These are phyloP conservation scores for Allacma fusca DNA, from an alignment of 2,888 invertebrate genomes.

Conservation along the genomic window DNA sequence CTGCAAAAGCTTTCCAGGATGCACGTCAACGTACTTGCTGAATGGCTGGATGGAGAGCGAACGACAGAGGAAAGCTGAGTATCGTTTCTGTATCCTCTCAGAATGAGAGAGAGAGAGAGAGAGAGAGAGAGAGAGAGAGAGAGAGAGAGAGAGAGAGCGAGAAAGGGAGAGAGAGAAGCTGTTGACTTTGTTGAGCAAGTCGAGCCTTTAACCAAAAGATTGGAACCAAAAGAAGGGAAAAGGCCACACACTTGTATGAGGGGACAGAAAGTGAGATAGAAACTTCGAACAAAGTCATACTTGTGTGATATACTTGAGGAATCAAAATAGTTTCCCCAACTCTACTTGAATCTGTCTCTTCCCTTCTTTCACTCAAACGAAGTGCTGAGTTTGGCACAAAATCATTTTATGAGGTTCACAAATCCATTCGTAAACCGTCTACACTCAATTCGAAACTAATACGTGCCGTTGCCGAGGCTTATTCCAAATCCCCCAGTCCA, in stretches of 20 bases:
- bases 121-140: background rate
- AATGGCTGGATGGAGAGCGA: background rate
- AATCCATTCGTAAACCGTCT: slow-evolving; percentile 13
- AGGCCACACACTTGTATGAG: slow-evolving; percentile 16
- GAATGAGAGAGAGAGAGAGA: background rate
- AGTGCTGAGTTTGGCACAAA: slow-evolving; percentile 53
- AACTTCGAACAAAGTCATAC: slow-evolving; percentile 16
- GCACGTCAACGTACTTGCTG: background rate
- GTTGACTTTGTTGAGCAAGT: slow-evolving; percentile 10
- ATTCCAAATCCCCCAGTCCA: background rate
- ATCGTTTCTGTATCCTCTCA: slow-evolving; percentile 9
- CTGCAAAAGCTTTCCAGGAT: background rate
- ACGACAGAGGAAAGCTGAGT: background rate
- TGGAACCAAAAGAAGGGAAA: background rate
- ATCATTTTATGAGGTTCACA: slow-evolving; percentile 48
- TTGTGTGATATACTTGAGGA: slow-evolving; percentile 26
- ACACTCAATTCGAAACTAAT: slow-evolving; percentile 10
- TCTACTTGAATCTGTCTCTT: slow-evolving; percentile 33
- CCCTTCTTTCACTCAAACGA: slow-evolving; percentile 20
- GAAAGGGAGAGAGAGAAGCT: no score
- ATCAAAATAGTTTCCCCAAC: slow-evolving; percentile 32
- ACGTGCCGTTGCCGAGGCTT: background rate
- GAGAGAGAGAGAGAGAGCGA: background rate
- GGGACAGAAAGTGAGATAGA: background rate
- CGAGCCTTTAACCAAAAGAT: background rate